These are phyloP conservation scores for Tapirus indicus DNA, from an alignment of 2,797 vertebrate species.

Conservation along the genomic window DNA sequence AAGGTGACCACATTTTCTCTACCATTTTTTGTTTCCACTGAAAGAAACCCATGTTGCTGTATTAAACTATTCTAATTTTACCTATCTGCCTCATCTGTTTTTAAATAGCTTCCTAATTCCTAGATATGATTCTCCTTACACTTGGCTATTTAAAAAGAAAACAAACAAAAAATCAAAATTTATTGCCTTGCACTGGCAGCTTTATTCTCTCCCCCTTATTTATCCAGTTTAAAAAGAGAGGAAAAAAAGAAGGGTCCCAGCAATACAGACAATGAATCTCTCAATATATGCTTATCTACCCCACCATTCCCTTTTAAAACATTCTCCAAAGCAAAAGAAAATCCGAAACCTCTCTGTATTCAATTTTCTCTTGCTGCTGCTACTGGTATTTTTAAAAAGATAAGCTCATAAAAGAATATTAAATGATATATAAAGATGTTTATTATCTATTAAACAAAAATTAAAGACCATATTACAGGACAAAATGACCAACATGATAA, in stretches of 20 bases:
- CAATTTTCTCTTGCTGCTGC: not conserved
- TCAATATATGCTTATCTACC: not conserved
- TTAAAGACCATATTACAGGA: not conserved
- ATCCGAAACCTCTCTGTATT: not conserved
- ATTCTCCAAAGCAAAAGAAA: not conserved
- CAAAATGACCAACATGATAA: not conserved
- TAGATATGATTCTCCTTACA: not conserved
- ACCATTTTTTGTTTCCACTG: not conserved
- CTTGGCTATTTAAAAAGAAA: not conserved
- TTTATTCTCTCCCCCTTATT: not conserved
- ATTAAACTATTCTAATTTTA: slow-evolving; percentile 15
- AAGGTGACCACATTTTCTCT: not conserved
- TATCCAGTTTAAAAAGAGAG: not conserved
- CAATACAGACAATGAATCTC: not conserved
- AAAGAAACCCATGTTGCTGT: not conserved
- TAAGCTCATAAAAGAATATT: not conserved
- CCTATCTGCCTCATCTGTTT: not conserved
- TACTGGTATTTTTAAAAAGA: not conserved
- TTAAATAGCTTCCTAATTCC: not conserved
- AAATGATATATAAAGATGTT: not conserved
- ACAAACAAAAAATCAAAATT: not conserved
- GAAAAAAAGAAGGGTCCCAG: not conserved
- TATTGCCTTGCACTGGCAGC: not conserved
- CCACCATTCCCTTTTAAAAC: not conserved
- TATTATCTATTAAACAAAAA: slow-evolving; percentile 29